A percentile compares a stretch with the other conserved stretches of the same genome.
Evolutionary conservation across 2,888 invertebrate genomes (phyloP).

Genomic region (Ecliptopera silaceata): DNA sequence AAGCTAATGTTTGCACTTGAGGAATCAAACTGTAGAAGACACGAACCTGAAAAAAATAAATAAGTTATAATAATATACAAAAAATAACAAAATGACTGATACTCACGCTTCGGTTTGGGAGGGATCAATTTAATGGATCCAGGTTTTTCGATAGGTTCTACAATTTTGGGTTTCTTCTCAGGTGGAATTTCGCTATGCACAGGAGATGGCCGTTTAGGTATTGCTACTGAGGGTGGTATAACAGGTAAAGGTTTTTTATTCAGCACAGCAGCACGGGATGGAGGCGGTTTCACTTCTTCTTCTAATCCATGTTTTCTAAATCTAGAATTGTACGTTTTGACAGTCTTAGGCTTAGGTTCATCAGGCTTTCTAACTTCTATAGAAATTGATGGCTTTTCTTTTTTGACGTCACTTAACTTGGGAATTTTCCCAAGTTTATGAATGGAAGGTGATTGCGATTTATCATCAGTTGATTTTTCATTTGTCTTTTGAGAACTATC

Average conservation of each 20-base stretch:
- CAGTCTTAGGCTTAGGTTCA: constrained; percentile 92
- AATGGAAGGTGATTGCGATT: constrained; percentile 85
- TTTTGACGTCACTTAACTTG: constrained; percentile 84
- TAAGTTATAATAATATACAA: constrained; percentile 54
- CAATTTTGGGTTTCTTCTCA: constrained; percentile 90
- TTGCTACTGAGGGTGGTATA: constrained; percentile 69
- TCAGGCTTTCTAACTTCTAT: constrained; percentile 90
- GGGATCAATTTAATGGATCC: constrained; percentile 94
- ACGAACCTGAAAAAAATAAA: constrained; percentile 75
- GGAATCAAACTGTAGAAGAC: constrained; percentile 43
- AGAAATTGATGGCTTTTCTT: constrained; percentile 90
- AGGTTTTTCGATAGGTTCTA: constrained; percentile 86
- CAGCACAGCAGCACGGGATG: constrained; percentile 87
- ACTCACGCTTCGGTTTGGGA: constrained; percentile 96
- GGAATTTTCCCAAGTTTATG: constrained; percentile 91
- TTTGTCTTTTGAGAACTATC: constrained; percentile 62
- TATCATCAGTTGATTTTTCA: constrained; percentile 85
- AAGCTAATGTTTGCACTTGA: constrained; percentile 57
- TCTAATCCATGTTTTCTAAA: constrained; percentile 95
- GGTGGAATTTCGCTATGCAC: constrained; percentile 81
- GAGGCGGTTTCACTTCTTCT: constrained; percentile 94
- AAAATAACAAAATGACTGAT: constrained; percentile 51
- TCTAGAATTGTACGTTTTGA: constrained; percentile 95
- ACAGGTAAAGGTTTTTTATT: constrained; percentile 78
- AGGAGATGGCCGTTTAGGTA: constrained; percentile 77